phyloP scores from a whole-genome alignment of 2,888 invertebrate species.

The Drosophila macrospina region DNA sequence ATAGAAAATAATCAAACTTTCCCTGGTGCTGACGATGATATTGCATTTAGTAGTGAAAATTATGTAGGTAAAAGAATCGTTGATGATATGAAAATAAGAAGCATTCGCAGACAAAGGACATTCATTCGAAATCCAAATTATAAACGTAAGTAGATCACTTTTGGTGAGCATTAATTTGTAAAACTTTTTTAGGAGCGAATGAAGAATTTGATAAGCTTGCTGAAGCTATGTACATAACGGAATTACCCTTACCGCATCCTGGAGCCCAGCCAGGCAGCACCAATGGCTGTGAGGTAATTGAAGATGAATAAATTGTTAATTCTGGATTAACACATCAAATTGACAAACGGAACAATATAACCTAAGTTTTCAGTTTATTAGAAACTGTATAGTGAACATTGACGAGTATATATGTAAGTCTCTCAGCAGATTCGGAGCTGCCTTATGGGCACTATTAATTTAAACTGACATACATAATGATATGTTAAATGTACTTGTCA shows the following conservation, averaged over 20 bases:
- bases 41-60: neutral
- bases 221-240: slow-evolving; percentile 6
- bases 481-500: slow-evolving; percentile 53
- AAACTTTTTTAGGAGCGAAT: slow-evolving; percentile 13
- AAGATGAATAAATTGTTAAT: neutral
- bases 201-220: neutral
- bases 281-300: slow-evolving; percentile 27
- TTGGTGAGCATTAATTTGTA: too few species aligned
- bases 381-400: neutral
- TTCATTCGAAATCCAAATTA: slow-evolving; percentile 52
- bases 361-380: neutral
- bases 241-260: slow-evolving; percentile 28
- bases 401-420: neutral
- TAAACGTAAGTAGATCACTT: slow-evolving; percentile 6
- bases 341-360: neutral
- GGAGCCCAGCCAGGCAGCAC: slow-evolving; percentile 30
- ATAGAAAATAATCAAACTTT: neutral
- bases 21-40: neutral
- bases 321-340: neutral
- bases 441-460: slow-evolving; percentile 22
- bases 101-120: slow-evolving; percentile 21
- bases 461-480: slow-evolving; percentile 46
- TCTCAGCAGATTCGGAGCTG: slow-evolving; percentile 1
- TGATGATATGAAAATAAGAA: neutral
- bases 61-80: neutral